Evolutionary conservation across 2,797 vertebrate species (phyloP), one percentile per base, ranked within the genome.

Genomic region (Pteronotus mesoamericanus): DNA sequence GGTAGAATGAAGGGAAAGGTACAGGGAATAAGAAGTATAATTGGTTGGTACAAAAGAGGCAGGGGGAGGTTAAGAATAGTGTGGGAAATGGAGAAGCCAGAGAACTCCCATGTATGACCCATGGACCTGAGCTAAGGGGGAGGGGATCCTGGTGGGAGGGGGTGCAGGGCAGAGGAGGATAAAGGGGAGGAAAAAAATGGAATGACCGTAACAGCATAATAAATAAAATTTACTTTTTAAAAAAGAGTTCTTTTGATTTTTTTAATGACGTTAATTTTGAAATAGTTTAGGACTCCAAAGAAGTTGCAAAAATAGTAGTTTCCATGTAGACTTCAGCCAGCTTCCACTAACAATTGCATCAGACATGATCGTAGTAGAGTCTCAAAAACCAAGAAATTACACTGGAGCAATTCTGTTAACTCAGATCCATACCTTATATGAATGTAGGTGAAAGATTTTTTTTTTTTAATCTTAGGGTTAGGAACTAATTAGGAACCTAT

Each of bases 401-500:
- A n/a, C 11, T 57, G 57, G 16, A 39, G 1, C 32, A 61, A 72
- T 79, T 72, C 51, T 77, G 18, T 79, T 86, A 94, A 83, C 44
- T 92, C 86, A 90, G 85, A 86, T 16, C 42, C 16, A 79, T 39
- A 85, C 19, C 26, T 90, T 66, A 79, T 55, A 88, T 78, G 46
- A 94, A 69, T 92, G 57, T 64, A 59, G 34, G 79, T 64, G 22
- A 92, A 88, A 32, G 39, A 19, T 39, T 86, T 26, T 46, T 66
- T 39, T 86, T 26, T 46, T 66, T 77, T 12, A 72, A 91, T 74
- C 48, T 82, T 74, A 91, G 79, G 74, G 37, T 89, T 96, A 89
- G 55, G 79, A 94, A 68, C 59, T 95, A 90, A 97, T 85, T 96
- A 87, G 86, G 80, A 93, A 92, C 59, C 66, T 77, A 94, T 74